phyloP scores from a whole-genome alignment of 2,888 invertebrate species.

The Netelia virgata region DNA sequence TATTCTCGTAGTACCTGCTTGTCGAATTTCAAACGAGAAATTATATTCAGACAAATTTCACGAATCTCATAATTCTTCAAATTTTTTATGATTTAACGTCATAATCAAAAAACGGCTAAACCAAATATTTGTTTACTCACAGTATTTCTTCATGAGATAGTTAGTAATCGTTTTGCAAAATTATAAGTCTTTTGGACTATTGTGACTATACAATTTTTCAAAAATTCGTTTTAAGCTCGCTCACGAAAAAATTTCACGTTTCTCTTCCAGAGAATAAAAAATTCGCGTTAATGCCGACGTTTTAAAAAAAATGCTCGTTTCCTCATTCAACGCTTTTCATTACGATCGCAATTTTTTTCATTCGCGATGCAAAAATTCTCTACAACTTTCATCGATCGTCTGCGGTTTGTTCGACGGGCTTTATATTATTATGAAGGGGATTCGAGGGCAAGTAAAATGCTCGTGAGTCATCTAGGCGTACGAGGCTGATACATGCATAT shows the following conservation, averaged over 20 bases:
- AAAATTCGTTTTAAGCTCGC: too few species aligned
- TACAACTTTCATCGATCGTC: constrained; percentile 49
- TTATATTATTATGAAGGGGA: constrained; percentile 55
- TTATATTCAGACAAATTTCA: too few species aligned
- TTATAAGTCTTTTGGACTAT: too few species aligned
- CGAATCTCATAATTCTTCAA: too few species aligned
- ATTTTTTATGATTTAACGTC: too few species aligned
- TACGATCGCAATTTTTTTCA: background rate
- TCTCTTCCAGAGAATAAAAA: too few species aligned
- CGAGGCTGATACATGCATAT: constrained; percentile 19
- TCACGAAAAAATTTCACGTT: too few species aligned
- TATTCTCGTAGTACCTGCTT: constrained; percentile 34
- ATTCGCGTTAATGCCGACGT: background rate
- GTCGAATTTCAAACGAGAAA: background rate
- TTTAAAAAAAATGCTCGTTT: background rate
- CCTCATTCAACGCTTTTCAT: background rate
- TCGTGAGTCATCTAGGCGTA: constrained; percentile 59
- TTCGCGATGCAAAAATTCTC: background rate
- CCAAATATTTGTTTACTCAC: too few species aligned
- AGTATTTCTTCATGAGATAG: too few species aligned
- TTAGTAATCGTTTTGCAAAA: too few species aligned
- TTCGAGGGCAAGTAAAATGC: constrained; percentile 56
- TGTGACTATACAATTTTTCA: too few species aligned
- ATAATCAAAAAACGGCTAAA: too few species aligned
- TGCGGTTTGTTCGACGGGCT: background rate